Percentiles rank a stretch among this genome's conserved stretches.
Conservation (phyloP, 2,888 invertebrate species). For the Maniola hyperantus region DNA sequence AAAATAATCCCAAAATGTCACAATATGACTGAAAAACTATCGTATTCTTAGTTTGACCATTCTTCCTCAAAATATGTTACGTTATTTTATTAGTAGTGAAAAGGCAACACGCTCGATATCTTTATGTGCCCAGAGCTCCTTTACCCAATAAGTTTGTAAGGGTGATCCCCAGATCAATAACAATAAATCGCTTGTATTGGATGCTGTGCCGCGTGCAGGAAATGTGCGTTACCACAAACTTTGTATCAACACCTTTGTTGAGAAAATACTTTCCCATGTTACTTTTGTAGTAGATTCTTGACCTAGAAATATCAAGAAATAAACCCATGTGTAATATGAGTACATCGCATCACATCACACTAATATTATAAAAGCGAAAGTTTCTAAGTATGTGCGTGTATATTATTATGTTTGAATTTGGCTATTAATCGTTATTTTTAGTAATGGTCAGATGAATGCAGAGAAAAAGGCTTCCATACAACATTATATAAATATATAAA, state of each 20-base stretch:
- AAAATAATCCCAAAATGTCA: no score
- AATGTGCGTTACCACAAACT: constrained; percentile 68
- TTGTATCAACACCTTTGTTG: constrained; percentile 54
- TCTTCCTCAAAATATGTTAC: no score
- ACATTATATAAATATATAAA: no score
- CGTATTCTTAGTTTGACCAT: no score
- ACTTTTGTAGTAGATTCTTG: constrained; percentile 8
- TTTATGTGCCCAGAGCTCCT: constrained; percentile 4
- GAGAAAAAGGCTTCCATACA: not conserved
- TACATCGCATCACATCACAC: not conserved
- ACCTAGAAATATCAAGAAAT: not conserved
- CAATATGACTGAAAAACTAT: no score
- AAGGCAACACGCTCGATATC: not conserved
- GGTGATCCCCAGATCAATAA: constrained; percentile 65
- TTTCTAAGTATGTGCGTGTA: no score
- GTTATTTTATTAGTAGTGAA: not conserved
- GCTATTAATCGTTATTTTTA: no score
- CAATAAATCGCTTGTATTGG: constrained; percentile 74
- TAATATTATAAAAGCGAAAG: no score
- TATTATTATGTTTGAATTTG: no score
- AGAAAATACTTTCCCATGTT: not conserved
- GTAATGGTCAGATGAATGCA: not conserved
- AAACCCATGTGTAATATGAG: not conserved
- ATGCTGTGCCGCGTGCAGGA: constrained; percentile 58
- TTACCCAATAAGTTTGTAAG: constrained; percentile 57